Percentiles rank a stretch among this genome's conserved stretches.
These are phyloP conservation scores for Blastobasis lacticolella DNA, from an alignment of 2,888 invertebrate genomes.

Conservation along the genomic window DNA sequence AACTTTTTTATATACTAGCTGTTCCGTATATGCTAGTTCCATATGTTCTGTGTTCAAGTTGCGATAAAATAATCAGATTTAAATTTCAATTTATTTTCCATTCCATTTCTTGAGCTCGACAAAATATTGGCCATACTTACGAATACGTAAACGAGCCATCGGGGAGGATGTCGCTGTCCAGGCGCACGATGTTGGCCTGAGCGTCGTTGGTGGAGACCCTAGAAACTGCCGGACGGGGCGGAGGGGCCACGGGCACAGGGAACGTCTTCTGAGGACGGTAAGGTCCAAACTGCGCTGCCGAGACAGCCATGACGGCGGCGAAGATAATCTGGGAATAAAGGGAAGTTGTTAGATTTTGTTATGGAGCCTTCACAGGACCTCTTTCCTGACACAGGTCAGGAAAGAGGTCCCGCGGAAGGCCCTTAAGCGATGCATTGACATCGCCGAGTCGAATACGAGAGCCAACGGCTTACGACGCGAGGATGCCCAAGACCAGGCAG, in stretches of 20 bases:
- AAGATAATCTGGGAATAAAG: conserved; percentile 26
- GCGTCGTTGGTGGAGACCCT: conserved; percentile 25
- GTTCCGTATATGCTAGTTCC: too few species aligned
- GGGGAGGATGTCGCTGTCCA: conserved; percentile 48
- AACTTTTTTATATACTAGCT: too few species aligned
- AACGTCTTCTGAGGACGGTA: conserved; percentile 5
- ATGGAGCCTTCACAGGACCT: not conserved
- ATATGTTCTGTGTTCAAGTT: too few species aligned
- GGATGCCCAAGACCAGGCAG: too few species aligned
- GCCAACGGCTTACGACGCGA: too few species aligned
- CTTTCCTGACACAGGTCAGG: too few species aligned
- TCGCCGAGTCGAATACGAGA: too few species aligned
- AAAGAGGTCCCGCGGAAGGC: too few species aligned
- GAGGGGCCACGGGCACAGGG: conserved; percentile 11
- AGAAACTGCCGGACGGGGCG: conserved; percentile 17
- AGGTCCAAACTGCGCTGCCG: conserved; percentile 35
- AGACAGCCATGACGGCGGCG: conserved; percentile 41
- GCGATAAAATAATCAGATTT: too few species aligned
- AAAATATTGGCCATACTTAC: conserved; percentile 35
- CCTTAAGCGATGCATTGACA: too few species aligned
- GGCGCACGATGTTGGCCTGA: conserved; percentile 41
- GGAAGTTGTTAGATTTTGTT: not conserved
- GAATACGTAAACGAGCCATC: conserved; percentile 66
- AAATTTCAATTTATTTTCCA: too few species aligned
- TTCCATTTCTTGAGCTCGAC: too few species aligned